Evolutionary conservation across 2,888 invertebrate species (phyloP).

Genomic region (Allygus modestus): DNA sequence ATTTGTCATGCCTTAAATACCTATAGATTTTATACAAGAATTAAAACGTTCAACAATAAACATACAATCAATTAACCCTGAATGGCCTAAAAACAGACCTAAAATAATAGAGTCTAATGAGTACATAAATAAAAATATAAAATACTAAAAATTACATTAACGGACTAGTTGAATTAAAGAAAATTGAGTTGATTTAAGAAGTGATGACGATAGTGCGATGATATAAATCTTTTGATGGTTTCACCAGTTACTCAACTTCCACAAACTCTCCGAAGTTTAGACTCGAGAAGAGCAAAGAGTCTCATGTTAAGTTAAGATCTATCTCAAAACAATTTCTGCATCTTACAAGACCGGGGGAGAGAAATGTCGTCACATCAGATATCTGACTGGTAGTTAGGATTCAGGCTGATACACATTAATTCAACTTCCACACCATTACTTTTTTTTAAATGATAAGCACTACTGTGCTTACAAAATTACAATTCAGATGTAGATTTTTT

Average conservation of each 20-base stretch:
- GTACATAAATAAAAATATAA: constrained; percentile 26
- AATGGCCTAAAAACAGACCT: constrained; percentile 28
- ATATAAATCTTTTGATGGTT: background rate
- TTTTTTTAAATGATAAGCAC: too few species aligned
- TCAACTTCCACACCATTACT: too few species aligned
- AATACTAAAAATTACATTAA: constrained; percentile 30
- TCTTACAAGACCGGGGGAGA: too few species aligned
- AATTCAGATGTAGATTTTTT: too few species aligned
- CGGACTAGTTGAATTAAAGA: constrained; percentile 3
- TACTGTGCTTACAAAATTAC: too few species aligned
- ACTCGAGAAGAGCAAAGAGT: too few species aligned
- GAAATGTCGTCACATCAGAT: too few species aligned
- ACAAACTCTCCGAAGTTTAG: background rate
- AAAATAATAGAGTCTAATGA: constrained; percentile 14
- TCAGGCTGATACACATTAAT: too few species aligned
- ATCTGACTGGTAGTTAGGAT: too few species aligned
- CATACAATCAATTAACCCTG: constrained; percentile 29
- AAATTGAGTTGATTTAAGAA: background rate
- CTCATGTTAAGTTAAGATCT: too few species aligned
- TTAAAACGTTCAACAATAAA: background rate
- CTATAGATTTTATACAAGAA: constrained; percentile 2
- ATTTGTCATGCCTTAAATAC: constrained; percentile 36
- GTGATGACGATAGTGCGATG: background rate
- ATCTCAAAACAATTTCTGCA: too few species aligned
- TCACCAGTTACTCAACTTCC: background rate